Percentiles rank a stretch among this genome's conserved stretches.
These are phyloP conservation scores for Scaptomyza parva DNA, from an alignment of 2,888 invertebrate genomes.

Conservation along the genomic window DNA sequence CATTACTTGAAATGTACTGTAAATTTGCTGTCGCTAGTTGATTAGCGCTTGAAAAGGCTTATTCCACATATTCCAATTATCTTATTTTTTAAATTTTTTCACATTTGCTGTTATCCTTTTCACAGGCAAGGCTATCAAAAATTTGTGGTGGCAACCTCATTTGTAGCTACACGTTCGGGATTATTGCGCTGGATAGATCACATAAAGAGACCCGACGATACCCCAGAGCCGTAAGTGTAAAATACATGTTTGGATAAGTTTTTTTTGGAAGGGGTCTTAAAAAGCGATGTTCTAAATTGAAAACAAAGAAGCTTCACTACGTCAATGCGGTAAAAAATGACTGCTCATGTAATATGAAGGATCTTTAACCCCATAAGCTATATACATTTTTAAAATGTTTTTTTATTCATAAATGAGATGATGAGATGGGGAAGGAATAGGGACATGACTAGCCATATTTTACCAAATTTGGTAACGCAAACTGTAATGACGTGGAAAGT, in stretches of 20 bases:
- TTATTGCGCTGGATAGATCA: slow-evolving; percentile 95
- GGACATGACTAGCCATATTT: too few relatives aligned
- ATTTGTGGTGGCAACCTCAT: slow-evolving; percentile 93
- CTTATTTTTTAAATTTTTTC: slow-evolving; percentile 11
- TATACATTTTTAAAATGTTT: too few relatives aligned
- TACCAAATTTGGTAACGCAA: too few relatives aligned
- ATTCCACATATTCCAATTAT: slow-evolving; percentile 6
- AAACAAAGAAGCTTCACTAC: too few relatives aligned
- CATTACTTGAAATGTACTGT: neutral
- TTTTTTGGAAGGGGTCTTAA: neutral
- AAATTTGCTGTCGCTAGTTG: slow-evolving; percentile 16
- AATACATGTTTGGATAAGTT: neutral
- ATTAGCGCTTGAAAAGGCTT: slow-evolving; percentile 10
- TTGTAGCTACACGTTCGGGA: slow-evolving; percentile 96
- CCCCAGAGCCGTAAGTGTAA: slow-evolving; percentile 89
- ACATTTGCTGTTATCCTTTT: slow-evolving; percentile 29
- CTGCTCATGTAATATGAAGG: too few relatives aligned
- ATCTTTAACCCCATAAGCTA: too few relatives aligned
- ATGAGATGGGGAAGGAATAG: too few relatives aligned
- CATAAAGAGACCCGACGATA: slow-evolving; percentile 86
- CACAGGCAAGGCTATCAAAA: slow-evolving; percentile 94
- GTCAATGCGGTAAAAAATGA: too few relatives aligned
- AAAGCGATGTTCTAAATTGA: neutral
- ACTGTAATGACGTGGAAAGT: too few relatives aligned
- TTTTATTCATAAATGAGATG: too few relatives aligned